A percentile compares a stretch with the other conserved stretches of the same genome.
Conservation (phyloP, 2,888 invertebrate genomes). For the Eristalis pertinax region DNA sequence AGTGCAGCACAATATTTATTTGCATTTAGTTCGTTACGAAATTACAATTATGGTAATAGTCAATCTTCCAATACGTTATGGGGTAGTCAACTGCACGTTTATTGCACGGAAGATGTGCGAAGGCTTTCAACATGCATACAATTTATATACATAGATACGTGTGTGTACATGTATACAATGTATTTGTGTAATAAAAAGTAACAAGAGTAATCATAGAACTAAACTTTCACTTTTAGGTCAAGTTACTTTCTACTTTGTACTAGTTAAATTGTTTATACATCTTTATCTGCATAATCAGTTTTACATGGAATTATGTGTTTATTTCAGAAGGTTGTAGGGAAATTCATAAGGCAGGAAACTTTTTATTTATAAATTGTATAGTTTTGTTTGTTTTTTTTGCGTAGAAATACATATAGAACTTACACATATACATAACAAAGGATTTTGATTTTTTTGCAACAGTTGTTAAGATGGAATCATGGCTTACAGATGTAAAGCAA, state of each 20-base stretch:
- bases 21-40: background rate
- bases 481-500: slow-evolving; percentile 91
- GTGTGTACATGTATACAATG: background rate
- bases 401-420: background rate
- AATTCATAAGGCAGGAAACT: background rate
- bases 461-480: slow-evolving; percentile 87
- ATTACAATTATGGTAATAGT: background rate
- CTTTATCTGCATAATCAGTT: background rate
- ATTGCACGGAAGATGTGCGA: slow-evolving; percentile 34
- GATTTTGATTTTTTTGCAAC: background rate
- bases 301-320: background rate
- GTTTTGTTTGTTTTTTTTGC: background rate
- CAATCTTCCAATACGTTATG: background rate
- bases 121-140: slow-evolving; percentile 36
- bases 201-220: slow-evolving; percentile 27
- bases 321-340: background rate
- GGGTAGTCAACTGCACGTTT: background rate
- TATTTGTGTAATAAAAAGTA: slow-evolving; percentile 2
- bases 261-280: background rate
- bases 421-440: background rate
- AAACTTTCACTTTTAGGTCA: slow-evolving; percentile 63
- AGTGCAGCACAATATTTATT: background rate
- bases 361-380: background rate
- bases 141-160: background rate
- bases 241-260: slow-evolving; percentile 50